Conservation (phyloP, 2,113 vertebrate genomes). For the Alectura lathami region DNA sequence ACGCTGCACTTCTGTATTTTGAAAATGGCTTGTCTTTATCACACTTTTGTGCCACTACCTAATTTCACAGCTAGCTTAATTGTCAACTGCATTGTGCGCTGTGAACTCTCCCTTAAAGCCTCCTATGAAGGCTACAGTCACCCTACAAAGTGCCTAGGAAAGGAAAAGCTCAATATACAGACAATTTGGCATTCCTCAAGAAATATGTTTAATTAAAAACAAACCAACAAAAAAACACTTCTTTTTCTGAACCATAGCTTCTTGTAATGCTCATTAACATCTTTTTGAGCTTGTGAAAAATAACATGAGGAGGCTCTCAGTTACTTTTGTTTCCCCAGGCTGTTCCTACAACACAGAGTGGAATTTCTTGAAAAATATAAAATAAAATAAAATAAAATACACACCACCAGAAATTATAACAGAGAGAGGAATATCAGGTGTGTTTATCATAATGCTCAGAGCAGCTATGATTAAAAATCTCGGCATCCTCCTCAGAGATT, state of each 20-base stretch:
- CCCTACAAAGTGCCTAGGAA: background rate
- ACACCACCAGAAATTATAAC: background rate
- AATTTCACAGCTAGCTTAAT: background rate
- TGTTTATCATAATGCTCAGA: background rate
- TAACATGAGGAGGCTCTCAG: background rate
- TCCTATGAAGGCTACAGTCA: background rate
- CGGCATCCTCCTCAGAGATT: background rate
- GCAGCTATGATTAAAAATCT: background rate
- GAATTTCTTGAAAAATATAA: background rate
- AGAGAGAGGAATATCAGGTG: background rate
- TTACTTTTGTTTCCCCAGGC: background rate
- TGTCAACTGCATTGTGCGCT: background rate
- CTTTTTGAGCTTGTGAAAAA: background rate
- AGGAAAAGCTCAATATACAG: background rate
- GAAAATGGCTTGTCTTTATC: background rate
- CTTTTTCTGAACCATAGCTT: background rate
- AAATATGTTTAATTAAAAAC: background rate
- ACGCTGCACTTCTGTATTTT: background rate
- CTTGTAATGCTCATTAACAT: background rate
- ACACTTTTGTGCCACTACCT: background rate
- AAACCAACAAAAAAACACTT: no score
- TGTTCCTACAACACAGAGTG: background rate
- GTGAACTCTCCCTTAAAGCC: background rate
- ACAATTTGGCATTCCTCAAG: background rate
- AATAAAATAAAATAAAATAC: background rate